Base-by-base conservation (phyloP, 2,797 vertebrate species). In the Paguma larvata region DNA sequence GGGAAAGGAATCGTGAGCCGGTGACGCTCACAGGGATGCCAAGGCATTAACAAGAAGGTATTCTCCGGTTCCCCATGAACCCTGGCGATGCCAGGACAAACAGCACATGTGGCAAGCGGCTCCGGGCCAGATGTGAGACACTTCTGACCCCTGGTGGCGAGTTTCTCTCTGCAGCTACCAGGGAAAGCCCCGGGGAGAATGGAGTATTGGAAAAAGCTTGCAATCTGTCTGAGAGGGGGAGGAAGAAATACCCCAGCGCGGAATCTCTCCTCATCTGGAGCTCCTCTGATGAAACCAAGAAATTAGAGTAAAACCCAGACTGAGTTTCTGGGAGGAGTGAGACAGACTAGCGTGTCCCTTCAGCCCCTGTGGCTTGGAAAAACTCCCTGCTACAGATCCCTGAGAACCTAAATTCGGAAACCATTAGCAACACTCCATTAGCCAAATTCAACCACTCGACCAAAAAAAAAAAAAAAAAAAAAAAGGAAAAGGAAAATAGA, bases 71-170 rank as follows among this genome's bases (percentile, higher is more conserved):
- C 38, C 19, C 53, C 4, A 19, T 2, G 62, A 9, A 3, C 53
- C 1, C 56, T 2, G 6, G 63, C 72, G 11, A 53, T 38, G 32
- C 59, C 87, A 2, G 56, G 70, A 84, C 53, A 84, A 53, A 38
- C 46, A 9, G 77, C 32, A 0, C 14, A 6, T 12, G 85, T 27
- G 91, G 84, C 34, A 9, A 16, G 92, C 15, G n/a, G 78, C 41
- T 53, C 23, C 6, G 0, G 1, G 85, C 92, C 86, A 62, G 83
- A 41, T 12, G 80, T 16, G 77, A 72, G 21, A 25, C 80, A 1
- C 95, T 85, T 89, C 97, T 98, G 97, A 87, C 97, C 97, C 91
- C 98, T 98, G 94, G 95, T 51, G 98, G 97, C 38, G 19, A 0
- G 11, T 25, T 46, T 13, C 21, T 41, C 18, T 9, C 83, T 16